Evolutionary conservation across 2,888 invertebrate species (phyloP).

Genomic region (Halictus quadricinctus): DNA sequence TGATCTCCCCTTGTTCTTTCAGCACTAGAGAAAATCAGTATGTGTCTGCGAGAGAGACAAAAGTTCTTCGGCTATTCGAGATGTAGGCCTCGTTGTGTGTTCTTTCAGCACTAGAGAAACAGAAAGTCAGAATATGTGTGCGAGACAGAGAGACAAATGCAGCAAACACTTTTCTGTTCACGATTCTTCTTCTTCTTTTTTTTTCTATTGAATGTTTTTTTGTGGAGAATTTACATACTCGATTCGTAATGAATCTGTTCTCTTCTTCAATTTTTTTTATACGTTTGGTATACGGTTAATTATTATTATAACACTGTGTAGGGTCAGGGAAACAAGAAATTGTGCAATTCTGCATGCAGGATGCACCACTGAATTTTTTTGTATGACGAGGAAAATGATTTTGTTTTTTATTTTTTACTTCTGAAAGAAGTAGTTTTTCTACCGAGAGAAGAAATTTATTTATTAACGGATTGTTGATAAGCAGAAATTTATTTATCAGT

Average conservation of each 20-base stretch:
- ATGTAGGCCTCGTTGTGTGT: conserved; percentile 16
- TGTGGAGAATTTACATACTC: conserved; percentile 29
- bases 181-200: neutral
- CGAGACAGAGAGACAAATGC: conserved; percentile 13
- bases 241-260: neutral
- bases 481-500: conserved; percentile 6
- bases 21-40: neutral
- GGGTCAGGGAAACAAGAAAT: neutral
- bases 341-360: neutral
- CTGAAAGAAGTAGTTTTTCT: neutral
- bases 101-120: conserved; percentile 1
- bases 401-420: neutral
- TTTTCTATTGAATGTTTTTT: conserved; percentile 26
- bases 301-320: neutral
- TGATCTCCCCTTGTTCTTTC: conserved; percentile 15
- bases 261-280: neutral
- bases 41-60: conserved; percentile 1
- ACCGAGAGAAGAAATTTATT: conserved; percentile 1
- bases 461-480: conserved; percentile 19
- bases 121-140: conserved; percentile 11
- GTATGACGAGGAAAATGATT: neutral
- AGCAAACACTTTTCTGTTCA: conserved; percentile 24
- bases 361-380: conserved; percentile 3
- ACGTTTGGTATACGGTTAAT: neutral
- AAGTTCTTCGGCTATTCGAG: conserved; percentile 12